A percentile compares a stretch with the other conserved stretches of the same genome.
These are phyloP conservation scores for Chrysopa pallens DNA, from an alignment of 1,140 invertebrate species.

Conservation along the genomic window DNA sequence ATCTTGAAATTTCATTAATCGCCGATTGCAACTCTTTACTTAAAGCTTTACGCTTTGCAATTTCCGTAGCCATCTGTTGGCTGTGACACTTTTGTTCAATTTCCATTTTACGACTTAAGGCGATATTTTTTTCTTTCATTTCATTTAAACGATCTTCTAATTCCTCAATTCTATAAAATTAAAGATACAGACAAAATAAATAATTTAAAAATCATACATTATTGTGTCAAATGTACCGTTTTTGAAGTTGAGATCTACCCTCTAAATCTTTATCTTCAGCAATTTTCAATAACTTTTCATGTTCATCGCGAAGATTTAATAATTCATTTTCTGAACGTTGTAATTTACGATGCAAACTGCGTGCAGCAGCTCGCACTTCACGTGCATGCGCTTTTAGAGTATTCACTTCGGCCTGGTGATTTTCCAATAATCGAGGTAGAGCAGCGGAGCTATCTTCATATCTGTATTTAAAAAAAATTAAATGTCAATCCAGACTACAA, in stretches of 20 bases:
- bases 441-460: background rate
- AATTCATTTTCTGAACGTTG: background rate
- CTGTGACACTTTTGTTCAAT: background rate
- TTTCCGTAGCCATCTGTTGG: background rate
- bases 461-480: background rate
- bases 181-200: too few species aligned
- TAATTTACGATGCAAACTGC: background rate
- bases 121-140: background rate
- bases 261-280: background rate
- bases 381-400: background rate
- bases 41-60: background rate
- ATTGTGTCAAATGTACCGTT: too few species aligned
- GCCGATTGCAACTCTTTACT: background rate
- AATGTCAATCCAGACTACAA: too few species aligned
- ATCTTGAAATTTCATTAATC: background rate
- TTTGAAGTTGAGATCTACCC: background rate
- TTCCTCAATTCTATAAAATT: background rate
- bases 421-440: background rate
- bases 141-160: background rate
- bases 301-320: background rate
- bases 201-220: too few species aligned
- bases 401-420: background rate
- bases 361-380: background rate
- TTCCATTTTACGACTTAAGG: background rate
- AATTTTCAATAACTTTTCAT: background rate